Conservation (phyloP, 1,140 invertebrate genomes). For the Conus ventricosus region DNA sequence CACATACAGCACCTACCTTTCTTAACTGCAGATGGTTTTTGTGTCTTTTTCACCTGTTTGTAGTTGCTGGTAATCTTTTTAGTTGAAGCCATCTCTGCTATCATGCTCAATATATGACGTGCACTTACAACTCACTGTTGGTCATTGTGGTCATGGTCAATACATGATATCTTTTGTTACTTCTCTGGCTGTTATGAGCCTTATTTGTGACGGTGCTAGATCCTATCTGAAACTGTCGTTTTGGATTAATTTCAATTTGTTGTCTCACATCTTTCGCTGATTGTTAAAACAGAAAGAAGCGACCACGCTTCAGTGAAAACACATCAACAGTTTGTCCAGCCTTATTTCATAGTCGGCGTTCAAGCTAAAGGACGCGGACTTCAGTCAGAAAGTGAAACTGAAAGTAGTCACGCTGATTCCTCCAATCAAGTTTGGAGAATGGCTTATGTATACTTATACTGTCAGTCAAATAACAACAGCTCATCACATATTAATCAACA, state of each 20-base stretch:
- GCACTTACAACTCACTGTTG: too few relatives aligned
- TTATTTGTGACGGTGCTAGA: too few relatives aligned
- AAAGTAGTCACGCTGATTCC: background rate
- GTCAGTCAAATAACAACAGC: background rate
- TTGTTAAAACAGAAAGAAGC: background rate
- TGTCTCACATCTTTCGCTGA: background rate
- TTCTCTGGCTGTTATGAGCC: too few relatives aligned
- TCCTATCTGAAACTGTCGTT: background rate
- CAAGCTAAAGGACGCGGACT: background rate
- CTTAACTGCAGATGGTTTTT: background rate
- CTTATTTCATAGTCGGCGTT: too few relatives aligned
- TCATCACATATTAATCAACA: background rate
- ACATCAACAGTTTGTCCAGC: background rate
- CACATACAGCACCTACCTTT: background rate
- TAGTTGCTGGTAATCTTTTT: background rate
- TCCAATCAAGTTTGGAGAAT: background rate
- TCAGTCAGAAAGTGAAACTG: background rate
- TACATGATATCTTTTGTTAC: too few relatives aligned
- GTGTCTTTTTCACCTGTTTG: background rate
- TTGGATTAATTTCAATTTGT: background rate
- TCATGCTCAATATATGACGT: too few relatives aligned
- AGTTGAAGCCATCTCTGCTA: background rate
- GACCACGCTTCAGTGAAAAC: background rate
- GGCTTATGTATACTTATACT: background rate
- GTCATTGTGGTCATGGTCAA: too few relatives aligned